Base-by-base conservation (phyloP, 2,888 invertebrate genomes). In the Asteroscopus sphinx region DNA sequence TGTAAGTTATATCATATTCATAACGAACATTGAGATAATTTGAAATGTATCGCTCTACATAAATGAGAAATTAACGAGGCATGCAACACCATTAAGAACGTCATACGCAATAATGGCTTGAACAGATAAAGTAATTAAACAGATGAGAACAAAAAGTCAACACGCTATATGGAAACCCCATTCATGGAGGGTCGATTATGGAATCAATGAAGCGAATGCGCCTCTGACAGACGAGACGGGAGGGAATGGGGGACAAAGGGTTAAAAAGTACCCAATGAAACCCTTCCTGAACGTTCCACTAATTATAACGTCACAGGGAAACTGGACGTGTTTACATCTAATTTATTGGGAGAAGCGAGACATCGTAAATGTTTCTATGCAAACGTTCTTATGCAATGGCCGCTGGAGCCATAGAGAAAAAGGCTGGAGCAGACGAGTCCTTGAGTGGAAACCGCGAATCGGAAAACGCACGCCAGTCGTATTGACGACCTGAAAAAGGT, bases 281-380 rank as follows among this genome's bases (percentile, higher is more conserved):
- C 90, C 88, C 85, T 88, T 87, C 82, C 82, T 79, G 83, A 78
- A 83, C 77, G 76, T 74, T 63, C 62, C 56, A 73, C 81, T 88
- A 87, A 89, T 88, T 86, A 82, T 67, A 71, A 66, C 73, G 64
- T 64, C 58, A 62, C 57, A 68, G 57, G 66, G 69, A 81, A 80
- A 79, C 70, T 76, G 78, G 45, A 47, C 54, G 37, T 56, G 45
- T 54, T 54, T 48, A 49, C 36, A 42, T 49, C 36, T 25, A 48
- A 47, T 59, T 68, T 41, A 52, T 58, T 53, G 32, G 13, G 28
- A 21, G 28, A 47, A 51, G 45, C 53, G 39, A 40, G 32, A 51
- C 42, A 30, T 46, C 28, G 33, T 53, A 54, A 54, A 69, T 49
- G 28, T 40, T 39, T 36, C 5, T 46, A 40, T 21, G 26, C 30